A percentile compares a stretch with the other conserved stretches of the same genome.
Conservation (phyloP, 2,797 vertebrate species). For the Sebastes minor region DNA sequence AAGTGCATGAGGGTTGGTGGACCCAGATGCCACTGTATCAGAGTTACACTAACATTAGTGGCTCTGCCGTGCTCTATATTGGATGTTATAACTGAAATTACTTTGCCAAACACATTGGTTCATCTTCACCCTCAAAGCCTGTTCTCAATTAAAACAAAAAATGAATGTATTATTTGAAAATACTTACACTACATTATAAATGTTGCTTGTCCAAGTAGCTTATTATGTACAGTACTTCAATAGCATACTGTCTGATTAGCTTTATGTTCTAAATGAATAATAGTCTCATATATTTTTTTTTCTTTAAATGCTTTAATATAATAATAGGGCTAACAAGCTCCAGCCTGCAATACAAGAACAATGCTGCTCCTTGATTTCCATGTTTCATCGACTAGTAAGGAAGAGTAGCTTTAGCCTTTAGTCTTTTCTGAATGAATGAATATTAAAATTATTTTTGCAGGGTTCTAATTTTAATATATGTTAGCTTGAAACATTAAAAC, state of each 20-base stretch:
- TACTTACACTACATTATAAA: too few species aligned
- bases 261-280: too few species aligned
- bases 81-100: not conserved
- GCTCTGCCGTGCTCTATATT: not conserved
- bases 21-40: not conserved
- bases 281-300: not conserved
- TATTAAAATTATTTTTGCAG: not conserved
- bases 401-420: not conserved
- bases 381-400: not conserved
- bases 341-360: not conserved
- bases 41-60: not conserved
- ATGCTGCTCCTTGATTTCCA: not conserved
- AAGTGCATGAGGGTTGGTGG: not conserved
- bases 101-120: not conserved
- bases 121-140: not conserved
- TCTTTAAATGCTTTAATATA: not conserved
- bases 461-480: not conserved
- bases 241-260: not conserved
- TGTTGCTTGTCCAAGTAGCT: not conserved
- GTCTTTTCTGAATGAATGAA: not conserved
- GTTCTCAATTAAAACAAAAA: not conserved
- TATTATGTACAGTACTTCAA: not conserved
- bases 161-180: not conserved
- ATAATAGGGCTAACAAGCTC: not conserved
- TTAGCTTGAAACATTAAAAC: not conserved